Evolutionary conservation across 2,797 vertebrate genomes (phyloP).

Genomic region (Tamandua tetradactyla): DNA sequence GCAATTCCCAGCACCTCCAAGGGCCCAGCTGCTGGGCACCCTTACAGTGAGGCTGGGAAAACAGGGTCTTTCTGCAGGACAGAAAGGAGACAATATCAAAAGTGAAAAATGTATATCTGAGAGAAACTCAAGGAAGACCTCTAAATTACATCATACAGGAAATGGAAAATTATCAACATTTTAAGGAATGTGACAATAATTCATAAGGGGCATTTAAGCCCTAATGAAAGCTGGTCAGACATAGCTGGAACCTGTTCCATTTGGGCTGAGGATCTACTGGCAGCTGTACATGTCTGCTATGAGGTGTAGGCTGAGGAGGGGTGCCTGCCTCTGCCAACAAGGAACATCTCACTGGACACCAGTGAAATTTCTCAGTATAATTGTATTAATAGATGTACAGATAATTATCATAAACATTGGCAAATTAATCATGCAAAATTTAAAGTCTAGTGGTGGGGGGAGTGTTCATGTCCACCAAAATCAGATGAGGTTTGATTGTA

Average conservation of each 20-base stretch:
- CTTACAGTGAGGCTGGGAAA: neutral
- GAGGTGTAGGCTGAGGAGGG: neutral
- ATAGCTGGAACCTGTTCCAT: neutral
- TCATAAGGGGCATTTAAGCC: neutral
- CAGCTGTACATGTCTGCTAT: neutral
- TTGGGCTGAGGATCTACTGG: neutral
- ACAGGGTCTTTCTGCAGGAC: neutral
- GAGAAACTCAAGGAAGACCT: neutral
- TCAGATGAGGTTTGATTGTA: neutral
- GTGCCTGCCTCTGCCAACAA: neutral
- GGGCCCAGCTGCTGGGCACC: neutral
- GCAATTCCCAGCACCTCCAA: neutral
- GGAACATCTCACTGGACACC: neutral
- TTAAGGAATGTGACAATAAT: neutral
- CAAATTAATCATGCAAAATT: neutral
- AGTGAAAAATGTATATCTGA: neutral
- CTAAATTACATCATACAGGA: neutral
- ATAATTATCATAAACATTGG: neutral
- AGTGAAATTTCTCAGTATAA: neutral
- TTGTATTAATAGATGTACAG: conserved; percentile 3
- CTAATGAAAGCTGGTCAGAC: neutral
- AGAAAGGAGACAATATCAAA: neutral
- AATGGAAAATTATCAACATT: neutral
- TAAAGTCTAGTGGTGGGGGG: neutral
- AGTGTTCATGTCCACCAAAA: neutral